A percentile compares a stretch with the other conserved stretches of the same genome.
phyloP scores from a whole-genome alignment of 92 coral and sea anemone genomes.

The Zoanthus solanderi region DNA sequence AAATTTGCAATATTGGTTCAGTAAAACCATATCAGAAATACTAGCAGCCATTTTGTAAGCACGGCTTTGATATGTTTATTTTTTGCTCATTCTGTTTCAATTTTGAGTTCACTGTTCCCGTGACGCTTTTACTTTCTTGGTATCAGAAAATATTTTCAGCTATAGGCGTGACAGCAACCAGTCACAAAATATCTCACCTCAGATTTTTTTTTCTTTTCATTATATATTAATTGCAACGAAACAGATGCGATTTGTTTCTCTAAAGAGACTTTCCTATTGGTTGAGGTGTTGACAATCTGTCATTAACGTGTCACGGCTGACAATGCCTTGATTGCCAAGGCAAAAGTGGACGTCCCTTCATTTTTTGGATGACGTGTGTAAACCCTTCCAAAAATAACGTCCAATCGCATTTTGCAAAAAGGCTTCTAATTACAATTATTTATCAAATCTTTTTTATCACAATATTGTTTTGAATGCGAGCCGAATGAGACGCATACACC shows the following conservation, averaged over 20 bases:
- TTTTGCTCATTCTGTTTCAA: background rate
- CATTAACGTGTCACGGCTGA: slow-evolving; percentile 46
- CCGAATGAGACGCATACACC: slow-evolving; percentile 74
- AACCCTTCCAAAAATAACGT: slow-evolving; percentile 65
- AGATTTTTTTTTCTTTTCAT: slow-evolving; percentile 61
- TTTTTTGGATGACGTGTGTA: slow-evolving; percentile 58
- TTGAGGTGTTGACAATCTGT: slow-evolving; percentile 60
- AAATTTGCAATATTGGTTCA: background rate
- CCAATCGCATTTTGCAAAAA: slow-evolving; percentile 80
- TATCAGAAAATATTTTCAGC: background rate
- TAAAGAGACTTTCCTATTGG: slow-evolving; percentile 63
- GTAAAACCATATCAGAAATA: background rate
- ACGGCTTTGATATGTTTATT: background rate
- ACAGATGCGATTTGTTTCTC: slow-evolving; percentile 80
- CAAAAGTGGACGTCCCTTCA: slow-evolving; percentile 65
- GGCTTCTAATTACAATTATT: slow-evolving; percentile 89
- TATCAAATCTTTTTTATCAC: slow-evolving; percentile 88
- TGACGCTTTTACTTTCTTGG: background rate
- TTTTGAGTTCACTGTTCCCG: background rate
- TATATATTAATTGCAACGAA: slow-evolving; percentile 82
- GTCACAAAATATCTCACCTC: slow-evolving; percentile 54
- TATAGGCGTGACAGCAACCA: slow-evolving; percentile 28
- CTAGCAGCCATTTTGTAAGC: background rate
- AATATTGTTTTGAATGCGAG: slow-evolving; percentile 82
- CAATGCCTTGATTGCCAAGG: slow-evolving; percentile 56